Evolutionary conservation across 2,888 invertebrate genomes (phyloP), one percentile per base, ranked within the genome.

Genomic region (Apamea monoglypha): DNA sequence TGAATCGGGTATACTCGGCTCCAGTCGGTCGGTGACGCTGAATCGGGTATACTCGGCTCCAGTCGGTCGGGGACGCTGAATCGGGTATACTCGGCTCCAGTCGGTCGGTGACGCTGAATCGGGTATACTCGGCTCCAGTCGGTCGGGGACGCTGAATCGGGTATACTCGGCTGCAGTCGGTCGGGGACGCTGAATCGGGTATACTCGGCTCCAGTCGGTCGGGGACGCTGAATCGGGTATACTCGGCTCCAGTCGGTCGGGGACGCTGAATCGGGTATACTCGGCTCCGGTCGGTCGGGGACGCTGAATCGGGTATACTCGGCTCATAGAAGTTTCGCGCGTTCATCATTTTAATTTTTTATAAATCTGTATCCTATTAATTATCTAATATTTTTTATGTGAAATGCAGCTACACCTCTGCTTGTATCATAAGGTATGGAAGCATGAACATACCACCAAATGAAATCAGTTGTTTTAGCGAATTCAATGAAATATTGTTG

Each of bases 391-490:
- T 36, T 59, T 47, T 76, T 40, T 56, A 16, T n/a, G 59, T 50
- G 2, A 29, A 78, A 12, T 63, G 29, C 61, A 50, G 63, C 78
- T 63, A 63, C 3, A n/a, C 1, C 1, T 50, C 14, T n/a, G 32
- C 14, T 32, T 25, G 16, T 61, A 12, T 36, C 1, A 18, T 32
- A 29, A 18, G 59, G 59, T 56, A n/a, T 76, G 7, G 25, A 18
- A 7, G 32, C 80, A 80, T 53, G 70, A 36, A 56, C 7, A 47
- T 59, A 81, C 25, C 61, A 10, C 1, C 5, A 64, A 40, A 40
- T 72, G n/a, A 84, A 78, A 83, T 84, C 56, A 87, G 84, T 84
- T 84, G 84, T 78, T 68, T 87, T 83, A 59, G 25, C 18, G 4
- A 32, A 67, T 36, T 44, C 56, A 68, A 76, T 50, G 25, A 75